A percentile compares a stretch with the other conserved stretches of the same genome.
These are phyloP conservation scores for Clarias gariepinus DNA, from an alignment of 2,113 vertebrate species.

Conservation along the genomic window DNA sequence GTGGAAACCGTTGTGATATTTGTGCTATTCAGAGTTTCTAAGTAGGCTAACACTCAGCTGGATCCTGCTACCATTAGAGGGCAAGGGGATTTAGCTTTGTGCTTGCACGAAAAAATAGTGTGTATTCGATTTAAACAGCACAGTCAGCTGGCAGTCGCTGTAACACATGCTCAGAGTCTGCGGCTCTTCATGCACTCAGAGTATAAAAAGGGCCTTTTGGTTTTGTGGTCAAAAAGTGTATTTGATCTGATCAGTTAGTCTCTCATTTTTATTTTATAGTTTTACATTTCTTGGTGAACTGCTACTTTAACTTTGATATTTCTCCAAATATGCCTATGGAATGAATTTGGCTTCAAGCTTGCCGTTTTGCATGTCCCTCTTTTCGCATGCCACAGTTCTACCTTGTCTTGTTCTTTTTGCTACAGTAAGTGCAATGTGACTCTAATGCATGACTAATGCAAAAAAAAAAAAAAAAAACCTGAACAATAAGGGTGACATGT, in stretches of 20 bases:
- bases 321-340: constrained; percentile 47
- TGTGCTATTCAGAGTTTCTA: constrained; percentile 37
- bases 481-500: constrained; percentile 27
- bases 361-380: constrained; percentile 48
- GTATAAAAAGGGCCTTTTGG: constrained; percentile 6
- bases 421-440: constrained; percentile 33
- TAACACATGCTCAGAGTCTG: constrained; percentile 31
- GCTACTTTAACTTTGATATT: constrained; percentile 44
- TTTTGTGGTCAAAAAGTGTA: neutral
- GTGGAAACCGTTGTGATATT: constrained; percentile 31
- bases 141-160: constrained; percentile 13
- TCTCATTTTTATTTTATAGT: constrained; percentile 23
- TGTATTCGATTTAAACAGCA: constrained; percentile 2
- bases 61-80: constrained; percentile 18
- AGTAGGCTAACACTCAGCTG: constrained; percentile 41
- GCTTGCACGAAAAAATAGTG: constrained; percentile 6
- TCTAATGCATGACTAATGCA: constrained; percentile 52
- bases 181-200: constrained; percentile 31
- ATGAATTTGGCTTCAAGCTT: constrained; percentile 45
- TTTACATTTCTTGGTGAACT: constrained; percentile 29
- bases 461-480: neutral
- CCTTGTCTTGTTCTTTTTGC: constrained; percentile 36
- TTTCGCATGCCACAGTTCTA: constrained; percentile 51
- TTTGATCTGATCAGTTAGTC: constrained; percentile 6
- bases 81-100: constrained; percentile 34